A percentile compares a stretch with the other conserved stretches of the same genome.
phyloP scores from a whole-genome alignment of 2,888 invertebrate species.

The Arctia plantaginis region DNA sequence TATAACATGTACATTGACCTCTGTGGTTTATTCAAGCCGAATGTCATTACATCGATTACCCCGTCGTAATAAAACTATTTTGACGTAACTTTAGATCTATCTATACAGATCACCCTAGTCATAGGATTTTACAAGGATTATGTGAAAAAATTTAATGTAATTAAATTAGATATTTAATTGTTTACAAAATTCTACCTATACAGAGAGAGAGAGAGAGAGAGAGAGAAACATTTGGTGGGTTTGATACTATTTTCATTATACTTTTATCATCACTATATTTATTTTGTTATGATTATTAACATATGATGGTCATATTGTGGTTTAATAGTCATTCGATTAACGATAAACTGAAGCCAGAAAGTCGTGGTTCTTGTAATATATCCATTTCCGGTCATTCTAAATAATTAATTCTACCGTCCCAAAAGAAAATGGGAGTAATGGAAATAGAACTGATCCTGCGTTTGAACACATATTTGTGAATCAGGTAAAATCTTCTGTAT shows the following conservation, averaged over 20 bases:
- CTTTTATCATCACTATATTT: no score
- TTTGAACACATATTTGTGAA: background rate
- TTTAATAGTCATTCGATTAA: no score
- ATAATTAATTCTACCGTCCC: no score
- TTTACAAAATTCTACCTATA: background rate
- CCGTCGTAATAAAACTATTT: background rate
- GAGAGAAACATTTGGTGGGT: no score
- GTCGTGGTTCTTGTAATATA: no score
- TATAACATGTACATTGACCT: background rate
- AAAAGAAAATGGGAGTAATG: no score
- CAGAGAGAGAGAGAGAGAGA: no score
- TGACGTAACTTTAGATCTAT: background rate
- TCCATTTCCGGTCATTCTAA: no score
- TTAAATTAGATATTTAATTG: background rate
- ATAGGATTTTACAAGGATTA: background rate
- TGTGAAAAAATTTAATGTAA: background rate
- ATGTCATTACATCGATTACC: background rate
- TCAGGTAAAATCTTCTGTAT: background rate
- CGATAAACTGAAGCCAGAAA: no score
- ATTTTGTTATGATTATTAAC: no score
- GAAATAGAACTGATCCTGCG: no score
- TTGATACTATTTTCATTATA: background rate
- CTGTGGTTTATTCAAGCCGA: background rate
- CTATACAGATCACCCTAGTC: background rate
- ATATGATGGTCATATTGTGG: no score